Percentiles rank a stretch among this genome's conserved stretches.
These are phyloP conservation scores for Gasterosteus aculeatus DNA, from an alignment of 2,113 vertebrate species.

Conservation along the genomic window DNA sequence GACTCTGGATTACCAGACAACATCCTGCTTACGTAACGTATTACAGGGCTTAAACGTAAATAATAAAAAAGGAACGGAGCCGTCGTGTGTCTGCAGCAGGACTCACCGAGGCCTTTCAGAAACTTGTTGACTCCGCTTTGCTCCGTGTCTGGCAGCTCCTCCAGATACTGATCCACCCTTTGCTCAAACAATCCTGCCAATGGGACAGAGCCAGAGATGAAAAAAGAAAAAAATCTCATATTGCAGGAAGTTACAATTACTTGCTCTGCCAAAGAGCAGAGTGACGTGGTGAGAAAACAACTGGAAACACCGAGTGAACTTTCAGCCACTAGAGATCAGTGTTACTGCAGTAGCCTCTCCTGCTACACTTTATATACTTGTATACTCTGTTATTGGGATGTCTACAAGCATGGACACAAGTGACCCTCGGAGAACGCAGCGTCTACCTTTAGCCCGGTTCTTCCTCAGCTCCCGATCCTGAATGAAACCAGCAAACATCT, in stretches of 20 bases:
- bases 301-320: neutral
- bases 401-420: neutral
- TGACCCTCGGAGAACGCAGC: neutral
- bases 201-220: constrained; percentile 27
- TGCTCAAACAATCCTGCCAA: constrained; percentile 93
- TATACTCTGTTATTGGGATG: neutral
- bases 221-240: constrained; percentile 1
- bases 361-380: neutral
- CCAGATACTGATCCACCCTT: constrained; percentile 95
- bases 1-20: neutral
- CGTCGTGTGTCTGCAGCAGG: neutral
- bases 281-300: constrained; percentile 10
- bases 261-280: constrained; percentile 13
- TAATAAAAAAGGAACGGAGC: neutral
- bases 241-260: constrained; percentile 11
- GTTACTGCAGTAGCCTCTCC: constrained; percentile 26
- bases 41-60: neutral
- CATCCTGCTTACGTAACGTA: no score
- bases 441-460: constrained; percentile 92
- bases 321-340: constrained; percentile 72
- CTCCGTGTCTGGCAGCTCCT: constrained; percentile 96
- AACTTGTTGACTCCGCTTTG: constrained; percentile 99
- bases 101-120: constrained; percentile 94
- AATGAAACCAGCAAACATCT: constrained; percentile 99
- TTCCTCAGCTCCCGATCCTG: constrained; percentile 97